Evolutionary conservation across 2,113 vertebrate species (phyloP), one percentile per base, ranked within the genome.

Genomic region (Camelus bactrianus): DNA sequence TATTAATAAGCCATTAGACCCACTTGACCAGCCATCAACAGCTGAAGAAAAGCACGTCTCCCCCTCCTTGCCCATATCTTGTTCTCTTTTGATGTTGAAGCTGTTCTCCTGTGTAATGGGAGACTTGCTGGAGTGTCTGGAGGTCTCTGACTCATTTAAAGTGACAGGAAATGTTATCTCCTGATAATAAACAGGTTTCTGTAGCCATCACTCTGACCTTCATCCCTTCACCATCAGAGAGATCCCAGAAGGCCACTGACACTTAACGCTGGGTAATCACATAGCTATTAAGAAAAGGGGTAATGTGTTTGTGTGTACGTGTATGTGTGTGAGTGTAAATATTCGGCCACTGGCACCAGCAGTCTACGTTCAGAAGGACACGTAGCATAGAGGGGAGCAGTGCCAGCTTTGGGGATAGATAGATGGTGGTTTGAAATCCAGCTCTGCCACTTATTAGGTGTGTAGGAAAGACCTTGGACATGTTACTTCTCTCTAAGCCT

Each of bases 1-100:
- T 98, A 98, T 97, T 86, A 96, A 95, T 95, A 98, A 98, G 77
- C 91, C 73, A 79, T 97, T 97, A 97, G 96, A 96, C 62, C 91
- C 24, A 16, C 94, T 95, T 97, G 92, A 97, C 92, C 94, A 98
- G 64, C 83, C 81, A 95, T 97, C 96, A 98, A 93, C 46, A 92
- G 94, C 87, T 79, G 95, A 97, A 96, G 97, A 95, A 98, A 95
- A 20, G 35, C 38, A 81, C 24, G 0, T 56, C 54, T 92, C 89
- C 88, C 91, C 77, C 76, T 95, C 85, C 28, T 92, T 93, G 89
- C 93, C 83, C 65, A 62, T 87, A 77, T 91, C 70, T 91, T 86
- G 26, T 81, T 82, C 0, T 92, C 0, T 5, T 98, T 97, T 96
- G 93, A 95, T 97, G 91, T 97, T 85, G 64, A 96, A 95, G 52